Evolutionary conservation across 2,888 invertebrate species (phyloP), one percentile per base, ranked within the genome.

Genomic region (Drosophila acutilabella): DNA sequence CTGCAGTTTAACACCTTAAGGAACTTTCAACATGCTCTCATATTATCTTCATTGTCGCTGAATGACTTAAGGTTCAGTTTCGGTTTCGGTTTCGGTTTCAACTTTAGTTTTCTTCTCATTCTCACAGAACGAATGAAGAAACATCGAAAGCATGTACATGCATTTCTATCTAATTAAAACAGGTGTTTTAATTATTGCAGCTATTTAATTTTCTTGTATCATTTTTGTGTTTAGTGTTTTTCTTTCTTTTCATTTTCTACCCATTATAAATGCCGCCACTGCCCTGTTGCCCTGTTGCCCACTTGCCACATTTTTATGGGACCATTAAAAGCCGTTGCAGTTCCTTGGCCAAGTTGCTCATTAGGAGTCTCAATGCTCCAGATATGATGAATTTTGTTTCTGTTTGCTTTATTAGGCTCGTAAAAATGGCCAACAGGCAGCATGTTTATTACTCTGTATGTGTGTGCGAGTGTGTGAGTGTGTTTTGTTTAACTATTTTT

Each of bases 81-180:
- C 52, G 41, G 33, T 57, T 67, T 66, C 48, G 36, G 67, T 47
- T 51, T 64, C 44, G 50, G 33, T 30, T 23, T 56, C 36, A n/a
- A n/a, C 58, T 66, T 61, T 57, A 38, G 40, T 11, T 40, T 33
- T 42, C 40, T 20, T 53, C 38, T 4, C 11, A 56, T 81, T 71
- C 81, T 71, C 87, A 78, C 71, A 74, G 64, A 53, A 52, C 26
- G 33, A 18, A 50, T 30, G 7, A 30, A 40, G 23, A 52, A 18
- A 44, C 16, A 47, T 14, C 18, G 6, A 38, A 30, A 38, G 38
- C 36, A 53, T 53, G 59, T 73, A 72, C 81, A 71, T 70, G 68
- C 77, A 87, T 84, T 84, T 87, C 78, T 68, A 81, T 87, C 74
- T 86, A 89, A 86, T 89, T 89, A 89, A 88, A 86, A 89, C 86